Evolutionary conservation across 1,140 invertebrate species (phyloP), one percentile per base, ranked within the genome.

Genomic region (Pomacea maculata): DNA sequence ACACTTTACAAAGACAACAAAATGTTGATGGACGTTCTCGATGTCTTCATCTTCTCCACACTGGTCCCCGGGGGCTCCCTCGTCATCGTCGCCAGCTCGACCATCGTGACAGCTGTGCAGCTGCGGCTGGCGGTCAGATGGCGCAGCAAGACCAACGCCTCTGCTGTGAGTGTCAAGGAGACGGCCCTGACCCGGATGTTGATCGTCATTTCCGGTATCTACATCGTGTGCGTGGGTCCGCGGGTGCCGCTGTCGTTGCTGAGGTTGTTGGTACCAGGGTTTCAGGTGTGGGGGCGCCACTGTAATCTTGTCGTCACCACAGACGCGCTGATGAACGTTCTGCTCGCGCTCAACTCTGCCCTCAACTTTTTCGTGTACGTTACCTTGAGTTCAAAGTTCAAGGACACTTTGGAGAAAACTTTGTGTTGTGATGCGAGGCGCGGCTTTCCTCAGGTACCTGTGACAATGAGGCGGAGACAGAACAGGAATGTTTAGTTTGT

Each of bases 161-260:
- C 6, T 14, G 75, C 64, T 63, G 45, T 64, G 0, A 76, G 57
- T 25, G 55, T 14, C 55, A 76, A 64, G 25, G 75, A 76, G 29
- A n/a, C 21, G 55, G 55, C 61, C 17, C 8, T 76, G 17, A 76
- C 75, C 52, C 55, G 54, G 52, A 76, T 76, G 75, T 15, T 76
- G 11, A 29, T 76, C 57, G 75, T 64, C 75, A 64, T 76, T 63
- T 76, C 75, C 75, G 34, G 75, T 45, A 29, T 76, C 21, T 76
- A 76, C 57, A 76, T 76, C 6, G 75, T 57, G 12, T 76, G 75
- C 55, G 75, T 76, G 52, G 63, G 75, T 64, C 75, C 75, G 5
- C 19, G 75, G 10, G 55, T 76, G 75, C 7, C 64, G 19, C 54
- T 55, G 21, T 63, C 75, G 17, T 11, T 63, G 75, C 29, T 25